Evolutionary conservation across 1,140 invertebrate species (phyloP), one percentile per base, ranked within the genome.

Genomic region (Psix sp.): DNA sequence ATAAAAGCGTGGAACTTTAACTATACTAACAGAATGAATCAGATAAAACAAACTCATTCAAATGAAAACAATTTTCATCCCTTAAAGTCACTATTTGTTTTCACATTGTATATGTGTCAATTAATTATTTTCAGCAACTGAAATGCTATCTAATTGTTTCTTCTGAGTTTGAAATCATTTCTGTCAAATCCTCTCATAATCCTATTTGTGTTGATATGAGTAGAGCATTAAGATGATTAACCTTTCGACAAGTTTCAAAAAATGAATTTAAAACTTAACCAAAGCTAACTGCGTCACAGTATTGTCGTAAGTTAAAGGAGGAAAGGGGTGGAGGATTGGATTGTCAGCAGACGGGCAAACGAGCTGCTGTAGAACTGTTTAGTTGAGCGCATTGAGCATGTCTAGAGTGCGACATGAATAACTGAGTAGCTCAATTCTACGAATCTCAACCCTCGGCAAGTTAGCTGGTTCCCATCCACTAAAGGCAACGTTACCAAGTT

Each of bases 341-440:
- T 68, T 76, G 74, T 73, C 65, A 59, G 70, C 56, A 73, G 63
- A 73, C 63, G 74, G 68, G 67, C 65, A 73, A 74, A 78, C 63
- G 75, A 79, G 75, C 60, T 71, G 67, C 59, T 33, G 75, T 70
- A 49, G 67, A 66, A 77, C 74, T 81, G 80, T 79, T 83, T 81
- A 78, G 77, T 79, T 63, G 78, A 74, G 68, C 76, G 74, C 68
- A 65, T 74, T 71, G 77, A 75, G 77, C 82, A 79, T 80, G 80
- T 76, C 77, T 78, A 74, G 70, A 77, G 63, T 82, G 75, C 80
- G 82, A 82, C 82, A 82, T 82, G 82, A 84, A 84, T 84, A 83
- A 80, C 81, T 80, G 80, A 84, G 78, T 80, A 81, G 81, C 76
- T 74, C 66, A 76, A 72, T 77, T 78, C 51, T 65, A 51, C 49